These are phyloP conservation scores for Centropristis striata DNA, from an alignment of 2,113 vertebrate species.

Conservation along the genomic window DNA sequence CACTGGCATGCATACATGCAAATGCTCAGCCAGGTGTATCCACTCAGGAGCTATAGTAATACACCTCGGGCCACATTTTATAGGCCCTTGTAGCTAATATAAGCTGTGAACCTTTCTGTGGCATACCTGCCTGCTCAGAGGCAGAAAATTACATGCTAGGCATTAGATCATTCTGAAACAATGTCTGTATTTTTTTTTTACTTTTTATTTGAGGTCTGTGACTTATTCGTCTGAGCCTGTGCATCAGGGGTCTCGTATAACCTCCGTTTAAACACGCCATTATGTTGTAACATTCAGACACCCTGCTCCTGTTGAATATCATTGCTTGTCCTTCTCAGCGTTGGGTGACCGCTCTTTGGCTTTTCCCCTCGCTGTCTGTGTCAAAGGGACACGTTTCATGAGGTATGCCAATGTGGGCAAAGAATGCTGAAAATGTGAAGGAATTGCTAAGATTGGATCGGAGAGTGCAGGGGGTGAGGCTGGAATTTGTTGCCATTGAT, in stretches of 20 bases:
- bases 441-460: slow-evolving; percentile 54
- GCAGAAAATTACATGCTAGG: slow-evolving; percentile 46
- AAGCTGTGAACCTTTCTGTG: slow-evolving; percentile 59
- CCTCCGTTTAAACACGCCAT: slow-evolving; percentile 46
- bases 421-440: slow-evolving; percentile 65
- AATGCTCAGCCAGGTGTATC: slow-evolving; percentile 67
- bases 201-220: slow-evolving; percentile 70
- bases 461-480: slow-evolving; percentile 42
- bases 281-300: slow-evolving; percentile 50
- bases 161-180: slow-evolving; percentile 72
- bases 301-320: slow-evolving; percentile 54
- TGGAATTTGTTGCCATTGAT: slow-evolving; percentile 59
- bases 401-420: slow-evolving; percentile 59
- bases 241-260: slow-evolving; percentile 59
- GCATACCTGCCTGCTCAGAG: slow-evolving; percentile 54
- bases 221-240: slow-evolving; percentile 62
- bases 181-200: slow-evolving; percentile 65
- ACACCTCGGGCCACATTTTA: slow-evolving; percentile 50
- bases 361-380: slow-evolving; percentile 44
- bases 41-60: slow-evolving; percentile 48
- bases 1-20: slow-evolving; percentile 34
- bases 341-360: slow-evolving; percentile 50
- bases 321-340: slow-evolving; percentile 14
- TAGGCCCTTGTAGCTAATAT: slow-evolving; percentile 56
- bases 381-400: slow-evolving; percentile 52